Conservation (phyloP, 2,113 vertebrate genomes). For the Hippoglossus stenolepis region DNA sequence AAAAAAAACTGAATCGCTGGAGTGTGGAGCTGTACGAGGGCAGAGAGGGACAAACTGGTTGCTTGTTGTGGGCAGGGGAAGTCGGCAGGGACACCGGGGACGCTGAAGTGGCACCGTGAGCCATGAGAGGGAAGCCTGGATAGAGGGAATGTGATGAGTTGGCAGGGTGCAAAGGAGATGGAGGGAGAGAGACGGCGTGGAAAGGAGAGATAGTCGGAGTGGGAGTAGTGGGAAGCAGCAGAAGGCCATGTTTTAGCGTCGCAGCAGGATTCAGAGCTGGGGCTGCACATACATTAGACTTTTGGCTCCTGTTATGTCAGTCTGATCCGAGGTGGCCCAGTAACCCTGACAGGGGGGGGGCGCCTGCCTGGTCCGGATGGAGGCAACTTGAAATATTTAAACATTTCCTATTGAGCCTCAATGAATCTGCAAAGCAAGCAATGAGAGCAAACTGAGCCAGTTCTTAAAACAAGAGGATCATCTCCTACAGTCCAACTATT, state of each 20-base stretch:
- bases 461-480: too few relatives aligned
- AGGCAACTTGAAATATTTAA: not conserved
- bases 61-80: conserved; percentile 31
- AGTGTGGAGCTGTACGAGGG: conserved; percentile 21
- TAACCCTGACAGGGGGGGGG: conserved; percentile 25
- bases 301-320: conserved; percentile 45
- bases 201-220: not conserved
- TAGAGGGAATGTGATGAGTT: conserved; percentile 44
- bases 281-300: conserved; percentile 24
- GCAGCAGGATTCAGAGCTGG: conserved; percentile 54
- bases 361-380: conserved; percentile 4
- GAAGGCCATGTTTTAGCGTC: conserved; percentile 44
- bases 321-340: conserved; percentile 24
- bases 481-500: too few relatives aligned
- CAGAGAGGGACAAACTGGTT: conserved; percentile 53
- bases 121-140: conserved; percentile 5
- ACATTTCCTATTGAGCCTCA: too few relatives aligned
- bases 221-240: conserved; percentile 20
- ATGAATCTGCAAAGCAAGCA: too few relatives aligned
- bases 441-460: too few relatives aligned
- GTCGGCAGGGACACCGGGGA: not conserved
- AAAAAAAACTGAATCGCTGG: conserved; percentile 26
- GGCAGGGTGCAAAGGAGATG: conserved; percentile 27
- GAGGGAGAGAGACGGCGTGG: not conserved
- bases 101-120: too few relatives aligned